Evolutionary conservation across 2,888 invertebrate genomes (phyloP).

Genomic region (Petrolisthes cinctipes): DNA sequence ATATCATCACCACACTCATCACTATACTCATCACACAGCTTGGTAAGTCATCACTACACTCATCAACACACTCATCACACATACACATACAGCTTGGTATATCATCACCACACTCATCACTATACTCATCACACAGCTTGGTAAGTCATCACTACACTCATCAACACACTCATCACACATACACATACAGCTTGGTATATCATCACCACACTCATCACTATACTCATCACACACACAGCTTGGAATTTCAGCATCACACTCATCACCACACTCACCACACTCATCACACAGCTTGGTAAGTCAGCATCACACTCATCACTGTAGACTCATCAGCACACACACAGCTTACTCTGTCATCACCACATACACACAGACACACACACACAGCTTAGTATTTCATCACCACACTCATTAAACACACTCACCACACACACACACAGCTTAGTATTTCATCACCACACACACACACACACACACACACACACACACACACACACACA

Average conservation of each 20-base stretch:
- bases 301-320: neutral
- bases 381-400: no score
- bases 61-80: slow-evolving; percentile 25
- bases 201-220: neutral
- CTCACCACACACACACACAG: no score
- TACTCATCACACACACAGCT: no score
- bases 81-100: slow-evolving; percentile 58
- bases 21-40: neutral
- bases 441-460: no score
- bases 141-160: no score
- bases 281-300: neutral
- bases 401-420: no score
- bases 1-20: neutral
- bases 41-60: neutral
- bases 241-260: no score
- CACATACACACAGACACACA: neutral
- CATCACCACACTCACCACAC: no score
- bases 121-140: neutral
- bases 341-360: slow-evolving; percentile 54
- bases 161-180: neutral
- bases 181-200: neutral
- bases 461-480: slow-evolving; percentile 13
- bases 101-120: neutral
- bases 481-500: neutral
- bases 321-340: slow-evolving; percentile 48